phyloP scores from a whole-genome alignment of 2,888 invertebrate species.

The Pycnomerus fuliginosus region DNA sequence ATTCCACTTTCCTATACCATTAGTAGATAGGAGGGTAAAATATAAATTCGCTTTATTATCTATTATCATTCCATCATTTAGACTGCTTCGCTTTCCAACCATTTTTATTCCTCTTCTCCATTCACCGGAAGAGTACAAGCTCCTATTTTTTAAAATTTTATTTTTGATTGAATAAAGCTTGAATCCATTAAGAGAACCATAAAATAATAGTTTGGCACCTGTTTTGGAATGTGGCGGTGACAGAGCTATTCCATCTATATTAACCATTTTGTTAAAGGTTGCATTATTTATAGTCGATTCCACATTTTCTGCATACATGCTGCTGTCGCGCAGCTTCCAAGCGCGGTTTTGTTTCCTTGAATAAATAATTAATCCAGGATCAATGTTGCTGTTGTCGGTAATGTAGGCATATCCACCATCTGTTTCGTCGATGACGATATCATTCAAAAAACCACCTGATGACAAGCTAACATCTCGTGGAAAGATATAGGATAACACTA shows the following conservation, averaged over 20 bases:
- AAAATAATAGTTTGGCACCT: conserved; percentile 37
- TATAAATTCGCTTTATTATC: conserved; percentile 66
- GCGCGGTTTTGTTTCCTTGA: conserved; percentile 62
- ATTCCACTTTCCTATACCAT: conserved; percentile 71
- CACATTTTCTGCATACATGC: conserved; percentile 63
- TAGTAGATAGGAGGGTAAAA: conserved; percentile 66
- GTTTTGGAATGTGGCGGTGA: conserved; percentile 53
- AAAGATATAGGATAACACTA: conserved; percentile 61
- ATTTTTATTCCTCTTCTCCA: conserved; percentile 37
- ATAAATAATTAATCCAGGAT: conserved; percentile 73
- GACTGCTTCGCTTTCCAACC: conserved; percentile 59
- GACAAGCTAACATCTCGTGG: conserved; percentile 59
- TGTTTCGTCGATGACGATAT: conserved; percentile 69
- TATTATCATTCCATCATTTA: conserved; percentile 68
- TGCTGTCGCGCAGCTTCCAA: conserved; percentile 68
- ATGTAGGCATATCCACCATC: conserved; percentile 70
- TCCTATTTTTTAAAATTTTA: conserved; percentile 59
- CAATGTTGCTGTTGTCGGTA: conserved; percentile 64
- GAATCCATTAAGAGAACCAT: conserved; percentile 38
- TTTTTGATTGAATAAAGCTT: conserved; percentile 63
- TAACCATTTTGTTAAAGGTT: conserved; percentile 56
- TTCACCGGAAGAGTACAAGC: conserved; percentile 41
- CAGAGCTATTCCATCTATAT: conserved; percentile 71
- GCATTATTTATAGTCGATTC: conserved; percentile 60
- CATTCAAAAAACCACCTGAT: conserved; percentile 64